Base-by-base conservation (phyloP, 2,888 invertebrate species). In the Pyrrhosoma nymphula region DNA sequence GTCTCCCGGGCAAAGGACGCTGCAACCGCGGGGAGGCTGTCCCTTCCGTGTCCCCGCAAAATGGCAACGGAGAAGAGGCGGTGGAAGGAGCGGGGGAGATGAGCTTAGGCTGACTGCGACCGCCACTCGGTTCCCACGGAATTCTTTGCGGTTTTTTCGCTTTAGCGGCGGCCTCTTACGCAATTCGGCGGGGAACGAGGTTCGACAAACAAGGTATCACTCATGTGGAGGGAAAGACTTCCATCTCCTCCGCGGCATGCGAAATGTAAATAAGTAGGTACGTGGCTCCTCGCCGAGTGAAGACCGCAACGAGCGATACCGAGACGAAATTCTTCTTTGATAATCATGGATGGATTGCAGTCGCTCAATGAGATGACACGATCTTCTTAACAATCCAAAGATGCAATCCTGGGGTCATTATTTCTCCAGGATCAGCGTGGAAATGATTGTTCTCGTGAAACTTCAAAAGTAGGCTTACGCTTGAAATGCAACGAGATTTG, bases 71-170 rank as follows among this genome's bases (percentile, higher is more conserved):
- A 26, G n/a, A 8, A 23, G 69, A 69, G 82, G 60, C 20, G 3
- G 26, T 14, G 82, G 30, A 30, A 35, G 75, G 75, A 26, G 12
- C 47, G 47, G 23, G 75, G 75, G 30, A 35, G 75, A 82, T 23
- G 82, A 35, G 82, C 10, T 35, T n/a, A 12, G 35, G 35, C n/a
- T 69, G 69, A 8, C n/a, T 26, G 12, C 26, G 35, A 30, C 12
- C 35, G 30, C 35, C 30, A 16, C 82, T 82, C 16, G 30, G 30
- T 82, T 82, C 82, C 82, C 82, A 82, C 82, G 82, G 82, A 82
- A 82, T 35, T 82, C 82, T 35, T 82, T 35, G 82, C 82, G 82
- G 82, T 82, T 82, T 82, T 82, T 82, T 82, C 82, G 82, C 82
- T 35, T 30, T 35, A 16, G 35, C 30, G 82, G 69, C 26, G 26